These are phyloP conservation scores for Baryphthengus martii DNA, from an alignment of 2,113 vertebrate genomes.

Conservation along the genomic window DNA sequence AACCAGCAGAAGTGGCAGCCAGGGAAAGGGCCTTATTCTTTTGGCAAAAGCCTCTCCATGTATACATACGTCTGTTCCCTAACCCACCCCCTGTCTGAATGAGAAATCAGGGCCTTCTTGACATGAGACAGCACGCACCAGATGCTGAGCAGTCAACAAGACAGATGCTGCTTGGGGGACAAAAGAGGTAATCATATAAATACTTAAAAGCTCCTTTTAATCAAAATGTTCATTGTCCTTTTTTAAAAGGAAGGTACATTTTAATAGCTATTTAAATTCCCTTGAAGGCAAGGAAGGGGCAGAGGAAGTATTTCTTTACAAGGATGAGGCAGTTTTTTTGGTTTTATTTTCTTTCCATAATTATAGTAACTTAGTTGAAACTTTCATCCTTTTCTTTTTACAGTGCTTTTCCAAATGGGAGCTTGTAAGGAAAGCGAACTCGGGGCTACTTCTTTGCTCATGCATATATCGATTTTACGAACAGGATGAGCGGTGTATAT, in stretches of 20 bases:
- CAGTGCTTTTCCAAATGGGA: not conserved
- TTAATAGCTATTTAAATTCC: conserved; percentile 37
- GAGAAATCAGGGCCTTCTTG: conserved; percentile 45
- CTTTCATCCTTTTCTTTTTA: not conserved
- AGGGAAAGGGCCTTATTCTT: not conserved
- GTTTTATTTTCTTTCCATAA: not conserved
- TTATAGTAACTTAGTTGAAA: not conserved
- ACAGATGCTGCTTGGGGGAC: conserved; percentile 38
- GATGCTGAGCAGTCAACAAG: conserved; percentile 12
- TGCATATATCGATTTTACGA: not conserved
- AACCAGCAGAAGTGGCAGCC: not conserved
- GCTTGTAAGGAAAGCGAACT: not conserved
- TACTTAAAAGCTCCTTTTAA: conserved; percentile 52
- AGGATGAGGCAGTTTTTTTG: not conserved
- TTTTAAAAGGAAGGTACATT: conserved; percentile 35
- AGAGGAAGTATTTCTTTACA: conserved; percentile 24
- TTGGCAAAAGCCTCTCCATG: not conserved
- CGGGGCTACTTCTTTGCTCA: not conserved
- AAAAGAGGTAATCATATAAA: conserved; percentile 61
- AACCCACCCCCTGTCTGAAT: conserved; percentile 15
- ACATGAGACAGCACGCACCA: not conserved
- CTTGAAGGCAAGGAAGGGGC: not conserved
- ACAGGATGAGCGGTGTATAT: rapidly evolving
- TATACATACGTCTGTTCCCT: not conserved
- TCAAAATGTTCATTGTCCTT: conserved; percentile 46